Conservation (phyloP, 2,797 vertebrate genomes). For the Psittacula echo region DNA sequence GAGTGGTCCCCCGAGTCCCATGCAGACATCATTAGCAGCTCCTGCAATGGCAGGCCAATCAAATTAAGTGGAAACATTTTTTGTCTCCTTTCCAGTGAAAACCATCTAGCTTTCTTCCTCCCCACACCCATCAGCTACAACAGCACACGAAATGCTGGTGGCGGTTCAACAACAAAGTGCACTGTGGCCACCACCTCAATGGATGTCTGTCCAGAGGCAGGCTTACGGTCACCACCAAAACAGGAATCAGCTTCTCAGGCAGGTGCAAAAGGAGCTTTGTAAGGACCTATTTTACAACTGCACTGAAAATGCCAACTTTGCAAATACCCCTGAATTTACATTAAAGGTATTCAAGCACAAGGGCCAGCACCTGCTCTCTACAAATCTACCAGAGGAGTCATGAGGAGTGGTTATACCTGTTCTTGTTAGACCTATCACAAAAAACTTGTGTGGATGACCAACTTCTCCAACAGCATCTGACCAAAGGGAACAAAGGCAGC, state of each 20-base stretch:
- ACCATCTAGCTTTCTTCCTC: conserved; percentile 7
- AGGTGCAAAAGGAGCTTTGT: background rate
- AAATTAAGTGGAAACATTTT: conserved; percentile 69
- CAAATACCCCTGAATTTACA: background rate
- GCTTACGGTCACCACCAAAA: background rate
- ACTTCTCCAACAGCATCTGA: background rate
- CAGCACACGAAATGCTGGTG: background rate
- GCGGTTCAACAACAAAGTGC: background rate
- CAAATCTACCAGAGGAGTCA: background rate
- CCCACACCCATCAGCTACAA: background rate
- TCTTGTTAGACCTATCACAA: background rate
- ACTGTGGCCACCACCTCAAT: accelerated
- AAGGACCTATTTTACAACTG: background rate
- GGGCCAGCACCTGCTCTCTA: background rate
- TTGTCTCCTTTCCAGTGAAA: conserved; percentile 61
- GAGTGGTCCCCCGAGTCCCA: conserved; percentile 52
- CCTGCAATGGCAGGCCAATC: conserved; percentile 60
- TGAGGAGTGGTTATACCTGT: background rate
- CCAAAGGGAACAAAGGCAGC: background rate
- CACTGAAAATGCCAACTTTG: background rate
- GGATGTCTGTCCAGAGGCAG: background rate
- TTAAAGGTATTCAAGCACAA: background rate
- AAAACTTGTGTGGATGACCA: background rate
- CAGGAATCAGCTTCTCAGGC: background rate
- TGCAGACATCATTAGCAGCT: conserved; percentile 70